Evolutionary conservation across 2,888 invertebrate species (phyloP).

Genomic region (Endotricha flammealis): DNA sequence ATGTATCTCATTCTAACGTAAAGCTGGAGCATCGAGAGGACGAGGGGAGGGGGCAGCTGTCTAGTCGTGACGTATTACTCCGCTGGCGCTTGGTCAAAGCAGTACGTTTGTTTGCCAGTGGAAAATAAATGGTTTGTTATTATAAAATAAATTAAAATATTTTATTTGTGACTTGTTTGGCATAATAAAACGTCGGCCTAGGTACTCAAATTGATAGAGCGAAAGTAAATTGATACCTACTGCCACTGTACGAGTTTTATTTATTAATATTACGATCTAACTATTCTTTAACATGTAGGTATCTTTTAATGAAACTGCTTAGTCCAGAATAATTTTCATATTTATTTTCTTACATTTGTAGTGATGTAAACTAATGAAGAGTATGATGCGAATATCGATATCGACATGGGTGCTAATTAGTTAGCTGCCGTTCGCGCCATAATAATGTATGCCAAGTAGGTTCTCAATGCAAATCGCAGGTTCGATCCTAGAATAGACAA

Average conservation of each 20-base stretch:
- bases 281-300: too few species aligned
- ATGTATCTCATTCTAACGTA: slow-evolving; percentile 56
- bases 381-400: slow-evolving; percentile 63
- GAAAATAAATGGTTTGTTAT: slow-evolving; percentile 32
- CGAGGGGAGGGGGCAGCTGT: slow-evolving; percentile 64
- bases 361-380: slow-evolving; percentile 59
- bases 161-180: too few species aligned
- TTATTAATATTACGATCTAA: too few species aligned
- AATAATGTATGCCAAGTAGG: slow-evolving; percentile 71
- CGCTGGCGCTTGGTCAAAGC: slow-evolving; percentile 63
- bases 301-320: too few species aligned
- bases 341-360: too few species aligned
- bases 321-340: too few species aligned
- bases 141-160: slow-evolving; percentile 21
- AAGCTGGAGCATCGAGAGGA: slow-evolving; percentile 56
- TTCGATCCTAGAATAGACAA: slow-evolving; percentile 76
- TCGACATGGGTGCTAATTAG: slow-evolving; percentile 65
- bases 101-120: slow-evolving; percentile 41
- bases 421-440: slow-evolving; percentile 51
- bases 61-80: slow-evolving; percentile 76
- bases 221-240: too few species aligned
- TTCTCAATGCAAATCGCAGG: slow-evolving; percentile 74
- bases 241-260: too few species aligned
- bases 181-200: too few species aligned
- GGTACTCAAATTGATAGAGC: too few species aligned